phyloP scores from a whole-genome alignment of 23 tunicate species.

The Styela clava region DNA sequence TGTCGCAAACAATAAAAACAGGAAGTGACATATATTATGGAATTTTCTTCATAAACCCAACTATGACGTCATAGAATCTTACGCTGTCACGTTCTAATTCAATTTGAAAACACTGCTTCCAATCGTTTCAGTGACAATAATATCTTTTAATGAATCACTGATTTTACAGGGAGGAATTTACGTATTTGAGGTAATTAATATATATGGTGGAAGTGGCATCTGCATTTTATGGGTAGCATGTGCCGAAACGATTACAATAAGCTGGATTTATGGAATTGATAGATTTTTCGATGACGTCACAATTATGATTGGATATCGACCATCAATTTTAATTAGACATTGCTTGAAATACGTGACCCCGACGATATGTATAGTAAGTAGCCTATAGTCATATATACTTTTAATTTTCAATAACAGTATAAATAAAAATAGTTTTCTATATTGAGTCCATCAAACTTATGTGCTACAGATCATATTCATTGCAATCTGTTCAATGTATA shows the following conservation, averaged over 20 bases:
- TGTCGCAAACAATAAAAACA: too few species aligned
- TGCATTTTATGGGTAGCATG: conserved; percentile 68
- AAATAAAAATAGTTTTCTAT: too few species aligned
- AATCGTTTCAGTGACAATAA: too few species aligned
- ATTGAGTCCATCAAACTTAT: too few species aligned
- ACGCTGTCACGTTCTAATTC: too few species aligned
- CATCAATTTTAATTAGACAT: conserved; percentile 54
- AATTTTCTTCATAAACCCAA: too few species aligned
- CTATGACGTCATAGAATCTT: too few species aligned
- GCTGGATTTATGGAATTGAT: conserved; percentile 89
- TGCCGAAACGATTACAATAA: conserved; percentile 66
- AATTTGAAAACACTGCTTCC: too few species aligned
- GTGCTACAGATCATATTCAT: conserved; percentile 48
- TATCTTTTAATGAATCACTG: too few species aligned
- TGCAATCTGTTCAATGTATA: conserved; percentile 43
- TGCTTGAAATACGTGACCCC: conserved; percentile 77
- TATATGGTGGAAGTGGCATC: conserved; percentile 91
- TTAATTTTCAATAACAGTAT: too few species aligned
- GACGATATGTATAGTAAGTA: conserved; percentile 43
- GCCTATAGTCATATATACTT: too few species aligned
- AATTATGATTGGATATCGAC: conserved; percentile 76
- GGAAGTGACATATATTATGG: too few species aligned
- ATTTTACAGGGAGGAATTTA: conserved; percentile 98
- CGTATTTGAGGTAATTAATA: conserved; percentile 74
- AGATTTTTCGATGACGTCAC: conserved; percentile 64